Conservation (phyloP, 2,888 invertebrate species). For the Tipula lateralis region DNA sequence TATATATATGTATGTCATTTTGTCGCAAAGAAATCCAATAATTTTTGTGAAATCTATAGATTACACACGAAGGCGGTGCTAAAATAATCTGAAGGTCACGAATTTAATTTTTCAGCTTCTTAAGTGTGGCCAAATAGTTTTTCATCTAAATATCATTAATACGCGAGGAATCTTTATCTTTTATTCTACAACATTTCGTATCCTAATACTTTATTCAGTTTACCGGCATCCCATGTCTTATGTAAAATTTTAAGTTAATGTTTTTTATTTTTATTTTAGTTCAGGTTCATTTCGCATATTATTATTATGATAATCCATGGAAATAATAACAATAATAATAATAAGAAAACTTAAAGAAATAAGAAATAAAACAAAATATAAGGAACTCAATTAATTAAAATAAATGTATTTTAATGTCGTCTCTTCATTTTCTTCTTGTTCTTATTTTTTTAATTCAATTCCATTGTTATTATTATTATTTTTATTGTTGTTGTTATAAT, state of each 20-base stretch:
- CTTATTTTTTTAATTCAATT: slow-evolving; percentile 29
- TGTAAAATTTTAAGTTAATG: not conserved
- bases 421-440: not conserved
- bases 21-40: not conserved
- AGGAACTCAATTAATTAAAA: slow-evolving; percentile 29
- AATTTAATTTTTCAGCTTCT: not conserved
- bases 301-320: not conserved
- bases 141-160: not conserved
- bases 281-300: slow-evolving; percentile 13
- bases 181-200: not conserved
- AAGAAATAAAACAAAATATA: slow-evolving; percentile 13
- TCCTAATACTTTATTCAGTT: not conserved
- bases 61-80: not conserved
- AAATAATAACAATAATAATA: not conserved
- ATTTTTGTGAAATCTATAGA: not conserved
- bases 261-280: not conserved
- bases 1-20: not conserved
- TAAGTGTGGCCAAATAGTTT: not conserved
- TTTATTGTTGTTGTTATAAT: slow-evolving; percentile 20
- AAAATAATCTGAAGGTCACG: not conserved
- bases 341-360: not conserved
- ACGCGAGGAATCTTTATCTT: too few relatives aligned
- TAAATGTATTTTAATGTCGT: slow-evolving; percentile 29
- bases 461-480: slow-evolving; percentile 25
- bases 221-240: not conserved